phyloP scores from a whole-genome alignment of 2,113 vertebrate genomes.

The Formicarius rufipectus region DNA sequence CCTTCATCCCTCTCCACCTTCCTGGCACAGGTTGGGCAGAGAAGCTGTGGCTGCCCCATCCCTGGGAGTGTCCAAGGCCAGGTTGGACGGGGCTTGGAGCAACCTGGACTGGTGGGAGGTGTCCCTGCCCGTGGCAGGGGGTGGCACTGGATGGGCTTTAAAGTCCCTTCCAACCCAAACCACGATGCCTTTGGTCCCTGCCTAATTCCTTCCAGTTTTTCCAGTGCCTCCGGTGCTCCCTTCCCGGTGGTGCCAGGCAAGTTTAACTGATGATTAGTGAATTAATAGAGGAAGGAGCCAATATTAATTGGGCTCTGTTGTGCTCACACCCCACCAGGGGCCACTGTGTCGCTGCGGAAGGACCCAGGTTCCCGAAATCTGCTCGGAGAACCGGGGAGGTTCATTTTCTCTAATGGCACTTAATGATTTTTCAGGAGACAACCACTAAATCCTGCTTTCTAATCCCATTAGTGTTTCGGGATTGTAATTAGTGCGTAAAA shows the following conservation, averaged over 20 bases:
- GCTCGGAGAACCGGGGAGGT: not conserved
- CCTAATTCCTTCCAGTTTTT: not conserved
- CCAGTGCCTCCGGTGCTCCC: not conserved
- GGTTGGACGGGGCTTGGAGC: too few relatives aligned
- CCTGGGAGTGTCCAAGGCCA: too few relatives aligned
- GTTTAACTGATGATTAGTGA: not conserved
- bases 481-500: not conserved
- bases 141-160: too few relatives aligned
- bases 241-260: not conserved
- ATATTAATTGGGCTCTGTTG: not conserved
- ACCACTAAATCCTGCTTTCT: conserved; percentile 8
- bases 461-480: conserved; percentile 17
- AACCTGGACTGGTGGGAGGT: too few relatives aligned
- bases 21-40: not conserved
- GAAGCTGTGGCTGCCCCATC: too few relatives aligned
- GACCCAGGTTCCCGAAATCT: not conserved
- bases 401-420: conserved; percentile 52
- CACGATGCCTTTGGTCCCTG: not conserved
- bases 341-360: rapidly evolving
- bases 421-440: conserved; percentile 57
- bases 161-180: rapidly evolving
- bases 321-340: not conserved
- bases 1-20: not conserved
- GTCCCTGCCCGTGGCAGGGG: too few relatives aligned
- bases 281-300: conserved; percentile 6